phyloP scores from a whole-genome alignment of 2,888 invertebrate species.

The Conus canariensis region DNA sequence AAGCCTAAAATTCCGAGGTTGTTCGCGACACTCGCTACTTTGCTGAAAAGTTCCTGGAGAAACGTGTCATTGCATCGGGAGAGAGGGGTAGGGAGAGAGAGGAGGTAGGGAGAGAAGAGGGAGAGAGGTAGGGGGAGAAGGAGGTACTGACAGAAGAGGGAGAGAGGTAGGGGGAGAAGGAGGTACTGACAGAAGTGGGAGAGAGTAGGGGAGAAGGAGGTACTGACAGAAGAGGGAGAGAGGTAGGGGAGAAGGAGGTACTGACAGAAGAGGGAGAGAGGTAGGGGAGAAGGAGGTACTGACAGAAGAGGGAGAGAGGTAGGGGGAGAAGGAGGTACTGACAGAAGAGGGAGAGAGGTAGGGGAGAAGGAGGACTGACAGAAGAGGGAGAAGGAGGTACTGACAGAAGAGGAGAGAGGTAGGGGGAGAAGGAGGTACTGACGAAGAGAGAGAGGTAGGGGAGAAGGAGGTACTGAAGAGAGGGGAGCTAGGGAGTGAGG shows the following conservation, averaged over 20 bases:
- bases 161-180: too few species aligned
- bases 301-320: neutral
- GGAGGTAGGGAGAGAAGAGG: neutral
- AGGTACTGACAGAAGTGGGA: too few species aligned
- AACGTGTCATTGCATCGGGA: neutral
- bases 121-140: neutral
- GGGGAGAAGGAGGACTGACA: too few species aligned
- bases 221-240: too few species aligned
- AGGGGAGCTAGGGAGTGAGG: neutral
- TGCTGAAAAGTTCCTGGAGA: too few species aligned
- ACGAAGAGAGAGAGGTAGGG: neutral
- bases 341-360: neutral
- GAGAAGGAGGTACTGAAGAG: neutral
- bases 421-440: too few species aligned
- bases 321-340: neutral
- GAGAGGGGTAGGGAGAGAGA: neutral
- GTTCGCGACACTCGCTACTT: too few species aligned
- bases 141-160: too few species aligned
- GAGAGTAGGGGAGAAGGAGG: too few species aligned
- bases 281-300: neutral
- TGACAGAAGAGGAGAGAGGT: too few species aligned
- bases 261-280: neutral
- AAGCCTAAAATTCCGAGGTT: too few species aligned
- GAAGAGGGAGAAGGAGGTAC: rapidly evolving
- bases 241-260: too few species aligned